Evolutionary conservation across 2,113 vertebrate genomes (phyloP), one percentile per base, ranked within the genome.

Genomic region (Xiphophorus maculatus): DNA sequence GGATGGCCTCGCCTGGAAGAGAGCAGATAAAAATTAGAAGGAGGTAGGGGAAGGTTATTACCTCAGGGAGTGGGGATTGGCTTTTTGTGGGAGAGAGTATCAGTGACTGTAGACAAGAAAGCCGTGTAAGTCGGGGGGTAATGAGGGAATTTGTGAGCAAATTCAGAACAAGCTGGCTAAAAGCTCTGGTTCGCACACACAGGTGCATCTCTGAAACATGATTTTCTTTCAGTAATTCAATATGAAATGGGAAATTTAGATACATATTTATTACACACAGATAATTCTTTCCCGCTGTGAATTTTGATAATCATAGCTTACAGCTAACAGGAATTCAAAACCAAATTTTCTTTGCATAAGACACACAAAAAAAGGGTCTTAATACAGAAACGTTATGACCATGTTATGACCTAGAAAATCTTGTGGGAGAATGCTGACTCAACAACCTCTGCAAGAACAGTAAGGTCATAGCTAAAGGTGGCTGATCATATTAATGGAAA

Each of bases 1-100:
- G 84, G 51, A 79, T 8, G 75, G 78, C 84, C 87, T 87, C 15
- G 86, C 77, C 88, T 91, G 84, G 77, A 86, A 87, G 79, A 84
- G 74, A 81, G 86, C 25, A 85, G 89, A 91, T 88, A 86, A 86
- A 74, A 74, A 79, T 17, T 54, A 76, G 42, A 58, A 63, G 32
- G 64, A 68, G 35, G 8, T 1, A n/a, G 61, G 68, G 69, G 33
- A 9, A 71, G 77, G 70, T 85, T 84, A 82, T 22, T 77, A 73
- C 77, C 66, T 60, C 32, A 64, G 81, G 76, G 67, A 35, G 42
- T 48, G 75, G 29, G 66, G 66, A 17, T 40, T 40, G 37, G 72
- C 10, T 63, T 25, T 33, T 44, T 28, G n/a, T 44, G n/a, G 51
- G 5, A 51, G 27, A 7, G 14, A 64, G 72, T 67, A 66, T 74